phyloP scores from a whole-genome alignment of 2,888 invertebrate genomes.

The Xestobium rufovillosum region DNA sequence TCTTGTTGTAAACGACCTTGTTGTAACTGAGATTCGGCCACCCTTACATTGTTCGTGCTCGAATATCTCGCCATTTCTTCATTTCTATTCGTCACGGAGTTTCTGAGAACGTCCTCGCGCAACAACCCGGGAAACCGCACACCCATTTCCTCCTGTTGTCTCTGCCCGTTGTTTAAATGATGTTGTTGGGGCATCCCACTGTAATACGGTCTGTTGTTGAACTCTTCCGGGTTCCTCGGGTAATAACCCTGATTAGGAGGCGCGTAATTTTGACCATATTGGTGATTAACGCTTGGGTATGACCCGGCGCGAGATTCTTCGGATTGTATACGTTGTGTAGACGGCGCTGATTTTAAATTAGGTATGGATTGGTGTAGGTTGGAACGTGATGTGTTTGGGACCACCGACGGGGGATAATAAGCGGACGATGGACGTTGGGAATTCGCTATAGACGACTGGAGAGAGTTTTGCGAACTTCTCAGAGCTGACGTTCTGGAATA shows the following conservation, averaged over 20 bases:
- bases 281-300: conserved; percentile 32
- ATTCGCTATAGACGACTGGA: conserved; percentile 47
- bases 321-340: conserved; percentile 29
- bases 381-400: conserved; percentile 27
- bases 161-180: conserved; percentile 20
- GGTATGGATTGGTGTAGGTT: conserved; percentile 43
- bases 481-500: conserved; percentile 45
- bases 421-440: conserved; percentile 53
- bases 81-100: conserved; percentile 31
- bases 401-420: conserved; percentile 41
- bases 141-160: conserved; percentile 25
- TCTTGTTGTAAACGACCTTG: conserved; percentile 25
- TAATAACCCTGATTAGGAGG: conserved; percentile 14
- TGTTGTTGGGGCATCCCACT: conserved; percentile 1
- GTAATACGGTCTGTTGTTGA: background rate
- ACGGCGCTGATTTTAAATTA: conserved; percentile 41
- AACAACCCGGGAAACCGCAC: conserved; percentile 34
- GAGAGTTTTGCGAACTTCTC: conserved; percentile 55
- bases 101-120: conserved; percentile 38
- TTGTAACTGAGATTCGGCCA: conserved; percentile 33
- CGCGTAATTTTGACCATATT: conserved; percentile 9
- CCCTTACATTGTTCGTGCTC: conserved; percentile 33
- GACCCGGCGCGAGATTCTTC: conserved; percentile 32
- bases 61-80: conserved; percentile 38
- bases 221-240: background rate